Conservation (phyloP, 1,140 invertebrate species). For the Brachionus plicatilis region DNA sequence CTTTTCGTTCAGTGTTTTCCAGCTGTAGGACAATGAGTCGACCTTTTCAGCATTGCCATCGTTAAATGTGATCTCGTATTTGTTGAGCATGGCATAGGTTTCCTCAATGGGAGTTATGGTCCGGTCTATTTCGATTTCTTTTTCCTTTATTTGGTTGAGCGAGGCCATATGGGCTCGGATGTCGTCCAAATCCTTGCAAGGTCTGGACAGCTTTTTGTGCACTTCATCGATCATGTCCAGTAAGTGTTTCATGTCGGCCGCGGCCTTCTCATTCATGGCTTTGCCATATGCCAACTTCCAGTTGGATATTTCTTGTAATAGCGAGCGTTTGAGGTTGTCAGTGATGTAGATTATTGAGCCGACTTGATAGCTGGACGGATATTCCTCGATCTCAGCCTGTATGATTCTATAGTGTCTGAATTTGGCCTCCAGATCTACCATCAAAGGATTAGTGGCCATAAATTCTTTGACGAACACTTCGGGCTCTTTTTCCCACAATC, state of each 20-base stretch:
- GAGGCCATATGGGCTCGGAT: conserved; percentile 86
- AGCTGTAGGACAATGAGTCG: conserved; percentile 79
- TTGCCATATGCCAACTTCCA: conserved; percentile 79
- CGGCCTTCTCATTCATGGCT: conserved; percentile 85
- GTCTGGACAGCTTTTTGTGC: conserved; percentile 59
- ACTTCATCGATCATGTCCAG: conserved; percentile 53
- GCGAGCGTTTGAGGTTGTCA: conserved; percentile 76
- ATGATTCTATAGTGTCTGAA: conserved; percentile 58
- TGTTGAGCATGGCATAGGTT: conserved; percentile 80
- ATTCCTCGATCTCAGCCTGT: conserved; percentile 53
- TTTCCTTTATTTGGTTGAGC: conserved; percentile 81
- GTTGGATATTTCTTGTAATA: conserved; percentile 75
- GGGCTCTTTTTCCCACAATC: conserved; percentile 61
- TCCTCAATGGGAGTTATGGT: conserved; percentile 90
- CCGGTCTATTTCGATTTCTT: conserved; percentile 88
- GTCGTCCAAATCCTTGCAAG: conserved; percentile 83
- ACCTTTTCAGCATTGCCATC: conserved; percentile 85
- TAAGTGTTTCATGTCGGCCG: conserved; percentile 75
- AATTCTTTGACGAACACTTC: conserved; percentile 70
- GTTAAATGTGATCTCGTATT: conserved; percentile 78
- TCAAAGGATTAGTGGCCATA: conserved; percentile 64
- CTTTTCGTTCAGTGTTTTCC: conserved; percentile 70
- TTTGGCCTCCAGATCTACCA: conserved; percentile 74
- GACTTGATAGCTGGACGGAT: conserved; percentile 50
- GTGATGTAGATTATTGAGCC: conserved; percentile 56